These are phyloP conservation scores for Eudyptes chrysolophus DNA, from an alignment of 2,113 vertebrate species.

Conservation along the genomic window DNA sequence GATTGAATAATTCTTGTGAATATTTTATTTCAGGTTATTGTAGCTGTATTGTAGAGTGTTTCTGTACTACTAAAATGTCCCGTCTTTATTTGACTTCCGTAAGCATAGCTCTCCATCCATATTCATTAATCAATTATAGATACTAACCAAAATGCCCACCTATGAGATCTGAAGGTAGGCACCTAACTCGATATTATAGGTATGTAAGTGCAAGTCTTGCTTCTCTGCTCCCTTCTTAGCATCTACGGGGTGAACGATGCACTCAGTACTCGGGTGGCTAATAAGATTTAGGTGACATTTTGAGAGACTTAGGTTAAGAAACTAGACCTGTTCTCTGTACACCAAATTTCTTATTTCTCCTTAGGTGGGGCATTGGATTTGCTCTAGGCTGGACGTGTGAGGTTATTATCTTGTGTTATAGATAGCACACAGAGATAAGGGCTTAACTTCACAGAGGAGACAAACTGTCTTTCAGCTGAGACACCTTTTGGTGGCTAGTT, in stretches of 20 bases:
- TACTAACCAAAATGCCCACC: neutral
- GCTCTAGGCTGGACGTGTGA: neutral
- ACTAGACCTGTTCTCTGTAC: neutral
- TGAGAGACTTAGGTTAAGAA: neutral
- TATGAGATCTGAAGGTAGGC: neutral
- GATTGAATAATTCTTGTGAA: neutral
- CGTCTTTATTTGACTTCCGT: neutral
- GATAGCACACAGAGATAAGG: neutral
- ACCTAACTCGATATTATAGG: neutral
- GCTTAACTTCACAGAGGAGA: neutral
- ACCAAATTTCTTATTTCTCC: neutral
- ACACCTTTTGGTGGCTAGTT: neutral
- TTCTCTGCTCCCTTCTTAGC: neutral
- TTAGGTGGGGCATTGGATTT: neutral
- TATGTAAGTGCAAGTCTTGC: neutral
- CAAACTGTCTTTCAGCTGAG: neutral
- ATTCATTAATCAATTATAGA: neutral
- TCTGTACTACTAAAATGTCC: neutral
- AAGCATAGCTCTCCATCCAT: neutral
- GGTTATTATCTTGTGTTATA: neutral
- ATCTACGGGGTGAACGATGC: neutral
- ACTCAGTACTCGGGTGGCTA: rapidly evolving
- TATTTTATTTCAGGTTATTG: neutral
- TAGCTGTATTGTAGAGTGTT: neutral
- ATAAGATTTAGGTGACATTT: neutral